Evolutionary conservation across 2,113 vertebrate species (phyloP).

Genomic region (Spilogale gracilis): DNA sequence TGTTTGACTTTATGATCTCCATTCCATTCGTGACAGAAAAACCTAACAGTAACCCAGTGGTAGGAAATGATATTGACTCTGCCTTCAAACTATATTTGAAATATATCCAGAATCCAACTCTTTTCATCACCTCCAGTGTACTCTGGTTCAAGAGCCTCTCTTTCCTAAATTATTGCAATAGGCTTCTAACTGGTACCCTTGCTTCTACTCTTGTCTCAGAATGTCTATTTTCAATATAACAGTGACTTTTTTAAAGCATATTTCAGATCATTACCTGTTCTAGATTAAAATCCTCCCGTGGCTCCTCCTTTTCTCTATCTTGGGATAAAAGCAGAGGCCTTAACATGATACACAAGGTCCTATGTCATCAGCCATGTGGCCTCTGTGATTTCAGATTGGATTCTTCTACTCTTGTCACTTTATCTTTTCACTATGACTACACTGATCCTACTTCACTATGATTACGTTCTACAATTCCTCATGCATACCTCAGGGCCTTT

Average conservation of each 20-base stretch:
- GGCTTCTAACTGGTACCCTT: not conserved
- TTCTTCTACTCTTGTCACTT: not conserved
- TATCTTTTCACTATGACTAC: not conserved
- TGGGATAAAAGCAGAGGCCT: not conserved
- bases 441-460: not conserved
- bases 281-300: not conserved
- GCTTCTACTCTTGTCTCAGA: not conserved
- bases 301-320: not conserved
- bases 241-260: not conserved
- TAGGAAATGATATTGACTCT: not conserved
- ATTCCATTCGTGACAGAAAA: too few relatives aligned
- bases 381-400: not conserved
- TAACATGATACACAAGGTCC: not conserved
- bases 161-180: not conserved
- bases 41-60: not conserved
- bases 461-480: not conserved
- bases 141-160: not conserved
- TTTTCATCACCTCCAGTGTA: not conserved
- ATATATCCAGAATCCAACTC: not conserved
- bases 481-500: not conserved
- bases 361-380: not conserved
- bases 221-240: not conserved
- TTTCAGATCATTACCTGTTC: not conserved
- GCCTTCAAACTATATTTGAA: not conserved
- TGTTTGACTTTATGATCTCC: too few relatives aligned